phyloP scores from a whole-genome alignment of 1,140 invertebrate species.

The Nasonia vitripennis region DNA sequence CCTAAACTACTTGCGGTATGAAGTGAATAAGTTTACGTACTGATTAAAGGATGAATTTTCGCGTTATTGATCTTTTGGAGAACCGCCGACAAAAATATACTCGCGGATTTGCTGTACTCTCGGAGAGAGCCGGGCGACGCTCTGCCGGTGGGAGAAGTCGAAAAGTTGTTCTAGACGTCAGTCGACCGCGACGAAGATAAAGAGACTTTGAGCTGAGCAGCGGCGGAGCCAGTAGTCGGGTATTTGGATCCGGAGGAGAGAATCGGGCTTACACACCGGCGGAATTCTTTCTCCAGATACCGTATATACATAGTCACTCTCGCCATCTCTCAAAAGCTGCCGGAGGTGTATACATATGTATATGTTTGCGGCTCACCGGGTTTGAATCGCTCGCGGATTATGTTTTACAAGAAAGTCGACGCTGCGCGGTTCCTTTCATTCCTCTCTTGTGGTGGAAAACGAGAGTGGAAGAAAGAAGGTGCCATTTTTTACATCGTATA shows the following conservation, averaged over 20 bases:
- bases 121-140: too few relatives aligned
- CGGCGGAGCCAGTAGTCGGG: not conserved
- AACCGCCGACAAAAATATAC: not conserved
- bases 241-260: not conserved
- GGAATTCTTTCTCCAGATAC: not conserved
- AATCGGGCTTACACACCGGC: slow-evolving; percentile 2
- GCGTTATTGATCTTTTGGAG: not conserved
- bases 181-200: slow-evolving; percentile 54
- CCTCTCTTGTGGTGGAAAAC: not conserved
- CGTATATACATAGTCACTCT: not conserved
- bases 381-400: slow-evolving; percentile 22
- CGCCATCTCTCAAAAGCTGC: too few relatives aligned
- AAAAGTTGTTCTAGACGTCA: slow-evolving; percentile 58
- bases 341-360: not conserved
- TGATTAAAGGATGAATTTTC: not conserved
- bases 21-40: not conserved
- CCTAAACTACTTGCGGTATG: not conserved
- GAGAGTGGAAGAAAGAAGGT: not conserved
- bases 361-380: not conserved
- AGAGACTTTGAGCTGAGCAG: slow-evolving; percentile 32
- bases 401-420: slow-evolving; percentile 30
- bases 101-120: not conserved
- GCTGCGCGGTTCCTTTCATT: not conserved
- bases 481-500: slow-evolving; percentile 8
- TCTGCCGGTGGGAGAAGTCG: slow-evolving; percentile 18